phyloP scores from a whole-genome alignment of 2,113 vertebrate species.

The Pogona vitticeps region DNA sequence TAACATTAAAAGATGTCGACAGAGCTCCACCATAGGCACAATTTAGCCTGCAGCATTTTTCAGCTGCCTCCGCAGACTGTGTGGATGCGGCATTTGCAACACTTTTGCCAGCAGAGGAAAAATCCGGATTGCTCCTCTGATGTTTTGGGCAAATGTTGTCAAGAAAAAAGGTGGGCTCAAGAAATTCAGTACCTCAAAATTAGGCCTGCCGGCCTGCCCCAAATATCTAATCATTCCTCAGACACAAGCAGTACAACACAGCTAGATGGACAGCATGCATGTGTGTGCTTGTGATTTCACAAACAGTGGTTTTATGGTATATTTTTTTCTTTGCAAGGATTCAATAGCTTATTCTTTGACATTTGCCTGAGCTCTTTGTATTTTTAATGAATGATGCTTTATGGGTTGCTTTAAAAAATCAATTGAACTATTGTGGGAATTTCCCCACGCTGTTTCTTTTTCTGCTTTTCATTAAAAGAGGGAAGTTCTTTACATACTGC shows the following conservation, averaged over 20 bases:
- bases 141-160: neutral
- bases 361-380: neutral
- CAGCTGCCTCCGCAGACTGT: neutral
- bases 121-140: fast-evolving
- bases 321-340: neutral
- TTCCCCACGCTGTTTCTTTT: neutral
- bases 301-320: neutral
- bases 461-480: neutral
- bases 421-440: neutral
- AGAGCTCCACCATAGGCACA: fast-evolving
- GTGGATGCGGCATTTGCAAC: neutral
- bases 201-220: neutral
- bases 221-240: neutral
- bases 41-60: slow-evolving; percentile 27
- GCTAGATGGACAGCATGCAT: neutral
- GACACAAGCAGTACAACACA: neutral
- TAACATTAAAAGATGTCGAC: neutral
- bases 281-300: neutral
- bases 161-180: neutral
- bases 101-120: neutral
- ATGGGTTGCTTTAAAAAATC: neutral
- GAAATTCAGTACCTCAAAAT: neutral
- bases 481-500: neutral
- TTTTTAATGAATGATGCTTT: neutral
- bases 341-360: neutral